These are phyloP conservation scores for Melangyna quadrimaculata DNA, from an alignment of 2,888 invertebrate species.

Conservation along the genomic window DNA sequence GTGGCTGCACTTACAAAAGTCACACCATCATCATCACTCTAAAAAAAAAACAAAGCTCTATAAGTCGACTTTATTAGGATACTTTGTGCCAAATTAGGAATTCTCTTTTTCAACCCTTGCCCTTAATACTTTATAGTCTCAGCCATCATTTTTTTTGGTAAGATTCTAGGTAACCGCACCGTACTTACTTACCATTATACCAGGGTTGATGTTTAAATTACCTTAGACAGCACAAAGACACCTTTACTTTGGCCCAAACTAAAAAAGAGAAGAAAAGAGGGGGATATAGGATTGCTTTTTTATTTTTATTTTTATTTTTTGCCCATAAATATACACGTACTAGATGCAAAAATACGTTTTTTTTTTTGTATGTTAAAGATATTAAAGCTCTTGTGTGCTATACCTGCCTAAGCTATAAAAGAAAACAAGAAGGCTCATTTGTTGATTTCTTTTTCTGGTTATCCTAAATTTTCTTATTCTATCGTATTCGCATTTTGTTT, in stretches of 20 bases:
- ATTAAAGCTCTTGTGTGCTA: constrained; percentile 26
- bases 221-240: constrained; percentile 37
- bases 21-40: too few species aligned
- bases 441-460: neutral
- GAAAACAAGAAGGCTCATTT: constrained; percentile 44
- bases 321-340: neutral
- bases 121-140: neutral
- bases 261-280: neutral
- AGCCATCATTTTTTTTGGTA: constrained; percentile 14
- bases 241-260: constrained; percentile 43
- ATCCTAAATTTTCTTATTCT: neutral
- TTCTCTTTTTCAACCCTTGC: constrained; percentile 50
- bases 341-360: constrained; percentile 5
- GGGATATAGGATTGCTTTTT: neutral
- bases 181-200: neutral
- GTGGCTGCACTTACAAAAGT: neutral
- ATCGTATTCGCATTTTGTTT: constrained; percentile 11
- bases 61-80: constrained; percentile 72
- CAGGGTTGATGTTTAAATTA: constrained; percentile 57
- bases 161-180: constrained; percentile 21
- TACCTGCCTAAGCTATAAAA: neutral
- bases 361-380: neutral
- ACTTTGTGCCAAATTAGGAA: constrained; percentile 73
- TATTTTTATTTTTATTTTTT: neutral
- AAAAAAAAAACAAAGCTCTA: too few species aligned